phyloP scores from a whole-genome alignment of 2,113 vertebrate genomes.

The Mustela lutreola region DNA sequence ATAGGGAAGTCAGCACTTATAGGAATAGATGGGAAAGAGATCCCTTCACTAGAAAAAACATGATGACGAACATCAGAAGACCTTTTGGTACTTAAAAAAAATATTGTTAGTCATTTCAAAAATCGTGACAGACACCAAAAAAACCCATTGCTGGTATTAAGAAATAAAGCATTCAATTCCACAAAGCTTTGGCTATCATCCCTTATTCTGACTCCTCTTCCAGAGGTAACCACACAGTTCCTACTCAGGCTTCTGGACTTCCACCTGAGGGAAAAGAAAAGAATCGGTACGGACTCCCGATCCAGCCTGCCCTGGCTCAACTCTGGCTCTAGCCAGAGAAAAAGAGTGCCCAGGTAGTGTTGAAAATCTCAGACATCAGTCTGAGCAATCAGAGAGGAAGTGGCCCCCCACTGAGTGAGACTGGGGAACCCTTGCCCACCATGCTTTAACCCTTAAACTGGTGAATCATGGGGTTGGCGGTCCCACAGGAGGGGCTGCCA shows the following conservation, averaged over 20 bases:
- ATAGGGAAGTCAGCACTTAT: not conserved
- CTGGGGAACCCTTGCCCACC: not conserved
- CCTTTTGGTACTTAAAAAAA: not conserved
- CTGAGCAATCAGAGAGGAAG: not conserved
- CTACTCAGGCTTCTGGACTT: not conserved
- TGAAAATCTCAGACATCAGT: not conserved
- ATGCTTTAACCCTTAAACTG: not conserved
- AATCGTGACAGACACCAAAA: not conserved
- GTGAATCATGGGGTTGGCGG: not conserved
- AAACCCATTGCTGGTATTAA: not conserved
- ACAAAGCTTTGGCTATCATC: not conserved
- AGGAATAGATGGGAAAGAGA: not conserved
- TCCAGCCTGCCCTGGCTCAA: not conserved
- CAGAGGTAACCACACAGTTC: not conserved
- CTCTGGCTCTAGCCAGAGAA: not conserved
- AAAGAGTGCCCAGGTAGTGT: not conserved
- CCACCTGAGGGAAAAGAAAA: not conserved
- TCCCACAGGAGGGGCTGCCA: not conserved
- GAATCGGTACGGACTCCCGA: not conserved
- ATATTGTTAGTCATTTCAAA: not conserved
- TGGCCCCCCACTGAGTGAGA: not conserved
- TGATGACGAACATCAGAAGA: not conserved
- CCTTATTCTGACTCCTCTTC: not conserved
- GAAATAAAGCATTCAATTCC: slow-evolving; percentile 10
- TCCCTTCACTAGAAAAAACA: not conserved